Conservation (phyloP, 2,888 invertebrate genomes). For the Lochmaea capreae region DNA sequence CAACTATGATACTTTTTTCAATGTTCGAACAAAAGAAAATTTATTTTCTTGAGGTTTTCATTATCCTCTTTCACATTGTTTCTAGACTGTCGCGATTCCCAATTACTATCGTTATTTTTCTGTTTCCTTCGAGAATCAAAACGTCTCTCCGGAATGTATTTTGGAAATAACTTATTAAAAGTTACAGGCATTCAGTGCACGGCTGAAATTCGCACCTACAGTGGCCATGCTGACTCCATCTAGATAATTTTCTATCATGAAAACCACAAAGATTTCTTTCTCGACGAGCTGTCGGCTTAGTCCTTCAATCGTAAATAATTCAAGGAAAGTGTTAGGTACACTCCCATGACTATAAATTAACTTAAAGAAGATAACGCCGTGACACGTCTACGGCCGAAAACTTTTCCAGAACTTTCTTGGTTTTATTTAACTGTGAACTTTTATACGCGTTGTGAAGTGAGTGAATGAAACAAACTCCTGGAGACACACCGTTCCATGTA, state of each 20-base stretch:
- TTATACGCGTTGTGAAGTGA: slow-evolving; percentile 37
- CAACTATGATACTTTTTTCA: too few relatives aligned
- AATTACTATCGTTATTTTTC: background rate
- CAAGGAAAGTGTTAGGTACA: slow-evolving; percentile 32
- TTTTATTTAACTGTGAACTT: slow-evolving; percentile 38
- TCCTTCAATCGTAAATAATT: slow-evolving; percentile 40
- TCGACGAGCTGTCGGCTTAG: slow-evolving; percentile 21
- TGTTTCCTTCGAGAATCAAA: background rate
- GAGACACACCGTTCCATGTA: slow-evolving; percentile 34
- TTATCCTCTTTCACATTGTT: too few relatives aligned
- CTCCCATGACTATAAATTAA: slow-evolving; percentile 41
- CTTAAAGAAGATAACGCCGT: slow-evolving; percentile 38
- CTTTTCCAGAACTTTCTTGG: slow-evolving; percentile 31
- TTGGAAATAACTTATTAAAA: background rate
- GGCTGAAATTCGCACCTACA: background rate
- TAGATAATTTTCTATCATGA: slow-evolving; percentile 18
- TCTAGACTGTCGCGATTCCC: too few relatives aligned
- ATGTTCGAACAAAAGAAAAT: too few relatives aligned
- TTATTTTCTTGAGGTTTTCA: too few relatives aligned
- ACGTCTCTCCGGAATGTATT: background rate
- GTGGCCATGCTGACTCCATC: slow-evolving; percentile 9
- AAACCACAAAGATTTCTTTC: slow-evolving; percentile 23
- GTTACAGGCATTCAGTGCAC: slow-evolving; percentile 2
- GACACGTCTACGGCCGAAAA: slow-evolving; percentile 37
- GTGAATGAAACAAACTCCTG: slow-evolving; percentile 36